These are phyloP conservation scores for Sericinus montela DNA, from an alignment of 2,888 invertebrate species.

Conservation along the genomic window DNA sequence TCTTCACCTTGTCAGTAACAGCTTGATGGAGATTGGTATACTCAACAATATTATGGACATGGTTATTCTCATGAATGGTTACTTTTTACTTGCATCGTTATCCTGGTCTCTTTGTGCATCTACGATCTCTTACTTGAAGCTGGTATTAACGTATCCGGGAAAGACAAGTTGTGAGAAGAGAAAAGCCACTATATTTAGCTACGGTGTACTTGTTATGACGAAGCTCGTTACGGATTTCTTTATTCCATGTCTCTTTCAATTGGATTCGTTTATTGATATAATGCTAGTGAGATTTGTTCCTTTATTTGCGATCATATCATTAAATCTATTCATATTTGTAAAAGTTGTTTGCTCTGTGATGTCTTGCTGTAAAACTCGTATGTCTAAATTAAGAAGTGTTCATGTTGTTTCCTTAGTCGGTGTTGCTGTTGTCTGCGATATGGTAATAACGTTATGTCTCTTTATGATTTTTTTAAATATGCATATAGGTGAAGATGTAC, in stretches of 20 bases:
- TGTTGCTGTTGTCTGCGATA: slow-evolving; percentile 24
- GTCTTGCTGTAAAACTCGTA: slow-evolving; percentile 13
- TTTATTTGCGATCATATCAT: slow-evolving; percentile 13
- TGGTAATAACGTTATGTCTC: slow-evolving; percentile 3
- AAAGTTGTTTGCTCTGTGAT: slow-evolving; percentile 15
- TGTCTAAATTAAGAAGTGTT: neutral
- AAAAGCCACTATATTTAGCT: slow-evolving; percentile 17
- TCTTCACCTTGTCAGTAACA: slow-evolving; percentile 18
- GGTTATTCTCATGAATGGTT: neutral
- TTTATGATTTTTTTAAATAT: neutral
- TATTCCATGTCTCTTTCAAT: slow-evolving; percentile 6
- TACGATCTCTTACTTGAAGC: slow-evolving; percentile 22
- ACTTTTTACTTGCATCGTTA: slow-evolving; percentile 16
- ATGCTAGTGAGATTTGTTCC: slow-evolving; percentile 5
- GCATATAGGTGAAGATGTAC: neutral
- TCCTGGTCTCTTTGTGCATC: slow-evolving; percentile 26
- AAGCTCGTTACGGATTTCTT: slow-evolving; percentile 13
- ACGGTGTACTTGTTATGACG: slow-evolving; percentile 8
- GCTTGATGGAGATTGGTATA: neutral
- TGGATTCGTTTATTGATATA: neutral
- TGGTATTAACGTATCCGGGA: slow-evolving; percentile 23
- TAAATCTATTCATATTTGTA: slow-evolving; percentile 20
- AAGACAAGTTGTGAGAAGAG: slow-evolving; percentile 24
- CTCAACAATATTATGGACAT: neutral
- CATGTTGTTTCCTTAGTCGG: slow-evolving; percentile 19